phyloP scores from a whole-genome alignment of 2,113 vertebrate genomes.

The Ceratotherium simum region DNA sequence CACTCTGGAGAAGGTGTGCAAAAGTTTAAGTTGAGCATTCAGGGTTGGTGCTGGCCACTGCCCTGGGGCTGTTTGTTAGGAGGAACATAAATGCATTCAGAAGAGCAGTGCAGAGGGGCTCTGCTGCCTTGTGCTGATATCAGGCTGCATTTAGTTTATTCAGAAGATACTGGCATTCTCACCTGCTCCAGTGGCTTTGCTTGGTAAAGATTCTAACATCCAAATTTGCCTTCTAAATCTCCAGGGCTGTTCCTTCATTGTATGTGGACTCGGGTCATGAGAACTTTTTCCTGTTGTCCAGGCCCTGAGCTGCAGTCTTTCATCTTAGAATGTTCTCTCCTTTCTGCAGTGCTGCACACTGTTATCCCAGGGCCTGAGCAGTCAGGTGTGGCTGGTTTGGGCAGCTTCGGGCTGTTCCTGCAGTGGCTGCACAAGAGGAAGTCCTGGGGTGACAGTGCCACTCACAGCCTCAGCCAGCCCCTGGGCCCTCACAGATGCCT shows the following conservation, averaged over 20 bases:
- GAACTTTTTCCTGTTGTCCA: neutral
- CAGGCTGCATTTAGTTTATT: neutral
- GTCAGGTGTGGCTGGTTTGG: neutral
- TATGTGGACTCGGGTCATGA: neutral
- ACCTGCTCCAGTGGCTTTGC: neutral
- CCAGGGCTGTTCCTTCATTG: neutral
- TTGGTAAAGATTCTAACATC: neutral
- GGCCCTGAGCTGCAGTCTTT: neutral
- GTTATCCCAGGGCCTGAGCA: neutral
- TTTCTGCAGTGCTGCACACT: neutral
- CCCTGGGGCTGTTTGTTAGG: neutral
- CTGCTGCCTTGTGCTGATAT: neutral
- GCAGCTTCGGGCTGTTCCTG: neutral
- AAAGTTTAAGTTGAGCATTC: neutral
- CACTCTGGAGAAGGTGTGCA: neutral
- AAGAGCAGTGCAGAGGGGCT: neutral
- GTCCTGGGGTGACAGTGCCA: neutral
- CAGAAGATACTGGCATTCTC: neutral
- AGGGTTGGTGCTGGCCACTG: neutral
- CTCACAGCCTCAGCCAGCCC: neutral
- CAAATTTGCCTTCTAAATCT: constrained; percentile 13
- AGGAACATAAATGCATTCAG: neutral
- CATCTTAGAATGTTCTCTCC: neutral
- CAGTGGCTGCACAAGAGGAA: neutral
- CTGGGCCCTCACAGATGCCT: neutral